Evolutionary conservation across 1,140 invertebrate genomes (phyloP), one percentile per base, ranked within the genome.

Genomic region (Elymnias hypermnestra): DNA sequence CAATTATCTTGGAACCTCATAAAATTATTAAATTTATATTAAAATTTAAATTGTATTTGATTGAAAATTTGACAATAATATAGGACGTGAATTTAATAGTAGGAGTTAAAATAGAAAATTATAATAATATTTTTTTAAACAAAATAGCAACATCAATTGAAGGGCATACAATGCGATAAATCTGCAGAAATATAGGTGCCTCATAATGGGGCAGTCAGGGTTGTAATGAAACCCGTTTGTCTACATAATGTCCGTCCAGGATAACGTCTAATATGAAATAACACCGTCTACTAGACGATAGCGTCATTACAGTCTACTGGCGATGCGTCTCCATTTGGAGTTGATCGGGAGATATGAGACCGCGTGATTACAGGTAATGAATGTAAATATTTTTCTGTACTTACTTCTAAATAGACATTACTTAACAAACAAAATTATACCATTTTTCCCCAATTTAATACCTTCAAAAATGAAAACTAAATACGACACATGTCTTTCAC

Each of bases 181-280:
- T 39, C 22, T 22, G 22, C 2, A 7, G 19, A 23, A 23, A 39
- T 13, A 39, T 39, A 41, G 46, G 46, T 49, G 37, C 23, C 36
- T 22, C 46, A 25, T 51, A 56, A 46, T 44, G 47, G 52, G 15
- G 15, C 48, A 45, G 53, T 47, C 52, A 44, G 52, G 35, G 36
- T 43, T 38, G 48, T 78, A 78, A 77, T 77, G 72, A 75, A 67
- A 59, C 42, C 62, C 67, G 69, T 75, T 73, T 66, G 63, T 78
- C 74, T 68, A 53, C 46, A 62, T 75, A 73, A 75, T 73, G 70
- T 73, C 50, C 56, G 63, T 56, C 39, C 49, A 58, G 73, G 69
- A 74, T 77, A 75, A 54, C 63, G 60, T 67, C 58, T 72, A 72
- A 75, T 78, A 75, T 75, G 72, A 73, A 72, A 75, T 74, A 73